These are phyloP conservation scores for Alectura lathami DNA, from an alignment of 2,113 vertebrate species.

Conservation along the genomic window DNA sequence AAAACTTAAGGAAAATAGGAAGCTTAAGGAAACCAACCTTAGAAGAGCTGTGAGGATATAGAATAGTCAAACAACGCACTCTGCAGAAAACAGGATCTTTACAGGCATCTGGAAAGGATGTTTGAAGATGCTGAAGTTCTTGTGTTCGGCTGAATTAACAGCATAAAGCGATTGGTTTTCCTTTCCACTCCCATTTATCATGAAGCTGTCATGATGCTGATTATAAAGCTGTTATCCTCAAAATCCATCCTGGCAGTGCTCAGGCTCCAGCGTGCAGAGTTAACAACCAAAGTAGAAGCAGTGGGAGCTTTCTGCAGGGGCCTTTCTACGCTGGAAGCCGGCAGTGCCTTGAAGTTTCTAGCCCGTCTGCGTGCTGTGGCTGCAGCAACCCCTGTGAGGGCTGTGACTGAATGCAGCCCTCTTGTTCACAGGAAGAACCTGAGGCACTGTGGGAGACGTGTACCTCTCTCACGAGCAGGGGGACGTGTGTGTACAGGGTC, in stretches of 20 bases:
- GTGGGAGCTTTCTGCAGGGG: background rate
- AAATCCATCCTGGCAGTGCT: background rate
- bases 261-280: background rate
- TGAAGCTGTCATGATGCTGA: background rate
- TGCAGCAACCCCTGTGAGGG: fast-evolving
- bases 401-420: background rate
- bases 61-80: background rate
- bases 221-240: background rate
- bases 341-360: background rate
- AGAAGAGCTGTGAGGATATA: background rate
- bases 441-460: background rate
- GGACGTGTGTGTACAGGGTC: background rate
- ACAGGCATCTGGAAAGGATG: background rate
- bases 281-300: background rate
- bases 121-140: background rate
- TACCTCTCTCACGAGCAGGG: background rate
- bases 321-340: background rate
- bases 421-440: background rate
- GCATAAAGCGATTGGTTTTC: background rate
- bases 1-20: background rate
- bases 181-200: background rate
- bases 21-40: background rate
- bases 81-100: background rate
- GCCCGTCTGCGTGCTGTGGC: fast-evolving
- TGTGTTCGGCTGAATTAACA: background rate